phyloP scores from a whole-genome alignment of 2,113 vertebrate genomes.

The Salvelinus fontinalis region DNA sequence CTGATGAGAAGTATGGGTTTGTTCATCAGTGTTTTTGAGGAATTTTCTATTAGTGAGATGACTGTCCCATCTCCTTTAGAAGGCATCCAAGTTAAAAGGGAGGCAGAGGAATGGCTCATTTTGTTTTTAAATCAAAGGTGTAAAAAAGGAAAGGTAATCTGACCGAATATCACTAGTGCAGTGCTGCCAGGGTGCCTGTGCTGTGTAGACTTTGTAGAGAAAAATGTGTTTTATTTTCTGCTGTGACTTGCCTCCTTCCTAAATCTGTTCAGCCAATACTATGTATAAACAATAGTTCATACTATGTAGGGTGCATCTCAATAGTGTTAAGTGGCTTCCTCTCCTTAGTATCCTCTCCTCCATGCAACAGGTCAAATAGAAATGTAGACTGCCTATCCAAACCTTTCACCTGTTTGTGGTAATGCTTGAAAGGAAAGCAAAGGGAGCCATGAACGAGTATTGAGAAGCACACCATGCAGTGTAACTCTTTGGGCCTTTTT shows the following conservation, averaged over 20 bases:
- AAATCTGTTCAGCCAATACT: not conserved
- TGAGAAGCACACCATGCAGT: too few relatives aligned
- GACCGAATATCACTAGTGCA: not conserved
- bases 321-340: too few relatives aligned
- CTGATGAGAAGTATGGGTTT: not conserved
- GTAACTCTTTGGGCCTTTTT: too few relatives aligned
- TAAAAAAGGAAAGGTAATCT: not conserved
- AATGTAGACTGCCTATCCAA: too few relatives aligned
- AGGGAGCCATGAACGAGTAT: too few relatives aligned
- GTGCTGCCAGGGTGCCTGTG: slow-evolving; percentile 41
- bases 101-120: slow-evolving; percentile 7
- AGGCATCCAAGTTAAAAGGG: slow-evolving; percentile 7
- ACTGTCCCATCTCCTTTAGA: not conserved
- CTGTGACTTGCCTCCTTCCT: slow-evolving; percentile 44
- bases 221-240: slow-evolving; percentile 19
- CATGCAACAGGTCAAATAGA: too few relatives aligned
- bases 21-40: not conserved
- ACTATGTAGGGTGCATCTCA: not conserved
- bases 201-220: slow-evolving; percentile 33
- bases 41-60: not conserved
- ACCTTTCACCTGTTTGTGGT: too few relatives aligned
- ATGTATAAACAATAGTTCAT: not conserved
- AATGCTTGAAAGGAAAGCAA: too few relatives aligned
- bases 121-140: slow-evolving; percentile 42
- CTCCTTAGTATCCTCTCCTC: not conserved